Percentiles rank a stretch among this genome's conserved stretches.
Evolutionary conservation across 1,140 invertebrate genomes (phyloP).

Genomic region (Muscidifurax raptorellus): DNA sequence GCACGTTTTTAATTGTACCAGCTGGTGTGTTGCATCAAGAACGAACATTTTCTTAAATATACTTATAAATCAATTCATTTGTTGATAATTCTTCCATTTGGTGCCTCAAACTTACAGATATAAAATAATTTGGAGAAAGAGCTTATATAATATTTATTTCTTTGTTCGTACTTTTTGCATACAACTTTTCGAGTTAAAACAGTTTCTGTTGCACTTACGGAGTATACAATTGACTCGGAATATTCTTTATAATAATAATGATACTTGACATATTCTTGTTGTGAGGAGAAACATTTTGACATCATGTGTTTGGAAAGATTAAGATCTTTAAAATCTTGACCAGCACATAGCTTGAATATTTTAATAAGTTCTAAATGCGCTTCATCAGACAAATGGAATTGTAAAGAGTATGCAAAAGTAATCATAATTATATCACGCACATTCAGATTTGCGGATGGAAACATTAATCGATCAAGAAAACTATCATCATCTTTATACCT

Average conservation of each 20-base stretch:
- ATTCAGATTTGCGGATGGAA: background rate
- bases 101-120: background rate
- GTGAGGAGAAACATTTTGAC: background rate
- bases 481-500: no score
- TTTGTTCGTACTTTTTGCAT: background rate
- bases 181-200: no score
- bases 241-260: background rate
- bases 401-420: background rate
- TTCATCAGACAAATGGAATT: constrained; percentile 29
- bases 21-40: background rate
- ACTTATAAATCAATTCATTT: background rate
- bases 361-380: constrained; percentile 1
- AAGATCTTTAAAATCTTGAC: background rate
- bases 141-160: background rate
- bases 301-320: constrained; percentile 17
- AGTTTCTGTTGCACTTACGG: background rate
- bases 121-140: background rate
- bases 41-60: background rate
- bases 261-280: background rate
- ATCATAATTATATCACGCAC: constrained; percentile 32
- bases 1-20: no score
- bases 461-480: background rate
- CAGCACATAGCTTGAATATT: constrained; percentile 26
- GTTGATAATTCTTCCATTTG: background rate
- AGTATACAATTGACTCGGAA: background rate